Evolutionary conservation across 2,797 vertebrate genomes (phyloP).

Genomic region (Vespertilio murinus): DNA sequence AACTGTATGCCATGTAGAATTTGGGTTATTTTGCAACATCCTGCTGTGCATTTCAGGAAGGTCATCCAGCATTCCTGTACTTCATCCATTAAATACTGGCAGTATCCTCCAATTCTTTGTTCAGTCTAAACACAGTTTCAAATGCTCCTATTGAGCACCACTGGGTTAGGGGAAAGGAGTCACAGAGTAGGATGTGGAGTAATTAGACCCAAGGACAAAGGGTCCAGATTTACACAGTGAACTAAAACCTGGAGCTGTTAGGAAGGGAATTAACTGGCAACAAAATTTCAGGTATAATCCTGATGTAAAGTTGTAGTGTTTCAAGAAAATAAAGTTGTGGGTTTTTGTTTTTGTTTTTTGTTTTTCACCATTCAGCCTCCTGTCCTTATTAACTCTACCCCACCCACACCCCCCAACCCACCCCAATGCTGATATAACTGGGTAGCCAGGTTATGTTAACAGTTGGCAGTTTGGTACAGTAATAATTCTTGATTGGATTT

Average conservation of each 20-base stretch:
- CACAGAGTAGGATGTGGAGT: not conserved
- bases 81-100: not conserved
- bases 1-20: not conserved
- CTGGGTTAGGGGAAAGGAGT: not conserved
- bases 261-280: not conserved
- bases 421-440: not conserved
- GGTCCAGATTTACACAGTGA: not conserved
- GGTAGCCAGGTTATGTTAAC: not conserved
- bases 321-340: not conserved
- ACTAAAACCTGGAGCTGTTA: not conserved
- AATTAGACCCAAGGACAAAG: not conserved
- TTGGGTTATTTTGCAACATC: not conserved
- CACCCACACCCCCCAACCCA: not conserved
- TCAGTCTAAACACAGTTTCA: not conserved
- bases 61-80: not conserved
- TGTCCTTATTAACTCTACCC: not conserved
- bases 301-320: not conserved
- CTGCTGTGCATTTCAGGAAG: not conserved
- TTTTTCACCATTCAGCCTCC: not conserved
- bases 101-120: not conserved
- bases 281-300: not conserved
- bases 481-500: conserved; percentile 16
- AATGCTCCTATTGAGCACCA: not conserved
- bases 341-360: not conserved
- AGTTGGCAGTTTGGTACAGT: not conserved